phyloP scores from a whole-genome alignment of 2,113 vertebrate genomes.

The Sisor rabdophorus region DNA sequence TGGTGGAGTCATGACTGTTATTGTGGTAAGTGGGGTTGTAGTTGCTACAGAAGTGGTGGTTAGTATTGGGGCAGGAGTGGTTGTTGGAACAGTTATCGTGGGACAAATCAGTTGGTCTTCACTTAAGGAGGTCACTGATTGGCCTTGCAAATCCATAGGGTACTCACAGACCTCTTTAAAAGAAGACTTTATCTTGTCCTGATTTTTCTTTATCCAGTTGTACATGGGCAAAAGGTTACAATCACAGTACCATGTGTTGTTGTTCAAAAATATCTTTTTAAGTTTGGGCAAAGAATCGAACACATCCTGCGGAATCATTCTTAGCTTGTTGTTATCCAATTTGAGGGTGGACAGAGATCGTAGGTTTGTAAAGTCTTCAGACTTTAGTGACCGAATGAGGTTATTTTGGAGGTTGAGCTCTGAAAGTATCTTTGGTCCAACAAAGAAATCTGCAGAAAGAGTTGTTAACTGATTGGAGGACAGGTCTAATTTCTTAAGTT shows the following conservation, averaged over 20 bases:
- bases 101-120: conserved; percentile 65
- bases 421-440: conserved; percentile 62
- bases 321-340: conserved; percentile 61
- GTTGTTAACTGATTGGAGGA: conserved; percentile 67
- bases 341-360: conserved; percentile 61
- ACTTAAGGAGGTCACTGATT: conserved; percentile 49
- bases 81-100: conserved; percentile 4
- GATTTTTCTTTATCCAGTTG: conserved; percentile 59
- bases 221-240: conserved; percentile 68
- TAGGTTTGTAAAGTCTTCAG: conserved; percentile 59
- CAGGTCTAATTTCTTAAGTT: conserved; percentile 64
- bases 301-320: conserved; percentile 55
- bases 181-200: conserved; percentile 47
- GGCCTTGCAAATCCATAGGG: conserved; percentile 61
- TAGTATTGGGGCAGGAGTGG: neutral
- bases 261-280: conserved; percentile 60
- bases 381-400: conserved; percentile 57
- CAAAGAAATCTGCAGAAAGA: conserved; percentile 64
- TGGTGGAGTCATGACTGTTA: neutral
- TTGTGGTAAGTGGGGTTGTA: neutral
- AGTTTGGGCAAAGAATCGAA: conserved; percentile 62
- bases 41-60: conserved; percentile 1
- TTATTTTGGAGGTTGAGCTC: conserved; percentile 69
- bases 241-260: conserved; percentile 80
- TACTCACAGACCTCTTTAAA: conserved; percentile 55